Evolutionary conservation across 1,140 invertebrate genomes (phyloP).

Genomic region (Geopemphigus sp.): DNA sequence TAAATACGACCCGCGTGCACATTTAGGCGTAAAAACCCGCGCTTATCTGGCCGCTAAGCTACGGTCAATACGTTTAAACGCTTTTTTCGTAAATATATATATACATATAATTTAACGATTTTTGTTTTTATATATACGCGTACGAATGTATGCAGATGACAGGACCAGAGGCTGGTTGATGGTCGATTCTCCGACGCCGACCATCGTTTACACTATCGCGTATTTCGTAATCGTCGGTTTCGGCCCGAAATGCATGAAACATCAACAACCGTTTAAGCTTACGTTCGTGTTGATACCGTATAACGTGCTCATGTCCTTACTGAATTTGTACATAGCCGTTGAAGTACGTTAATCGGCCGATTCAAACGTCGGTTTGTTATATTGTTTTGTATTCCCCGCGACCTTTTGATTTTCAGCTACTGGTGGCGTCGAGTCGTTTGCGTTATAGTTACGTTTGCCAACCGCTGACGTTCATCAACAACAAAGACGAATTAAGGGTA

Average conservation of each 20-base stretch:
- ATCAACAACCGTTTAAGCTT: conserved; percentile 74
- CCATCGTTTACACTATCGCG: conserved; percentile 64
- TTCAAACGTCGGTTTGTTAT: no score
- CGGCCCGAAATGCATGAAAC: conserved; percentile 80
- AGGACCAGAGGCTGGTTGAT: conserved; percentile 83
- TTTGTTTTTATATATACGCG: conserved; percentile 30
- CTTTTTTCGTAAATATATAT: neutral
- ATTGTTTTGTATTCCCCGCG: no score
- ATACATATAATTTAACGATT: neutral
- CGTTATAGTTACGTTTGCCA: conserved; percentile 89
- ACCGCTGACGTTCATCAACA: conserved; percentile 75
- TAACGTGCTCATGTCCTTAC: conserved; percentile 77
- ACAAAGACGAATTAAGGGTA: conserved; percentile 82
- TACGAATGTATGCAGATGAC: conserved; percentile 62
- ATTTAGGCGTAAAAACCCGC: no score
- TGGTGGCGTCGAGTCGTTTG: conserved; percentile 70
- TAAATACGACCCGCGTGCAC: no score
- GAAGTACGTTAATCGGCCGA: conserved; percentile 62
- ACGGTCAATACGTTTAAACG: no score
- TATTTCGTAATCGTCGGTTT: conserved; percentile 79
- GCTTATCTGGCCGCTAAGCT: no score
- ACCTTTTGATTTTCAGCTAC: conserved; percentile 67
- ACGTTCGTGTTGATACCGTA: conserved; percentile 78
- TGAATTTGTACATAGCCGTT: conserved; percentile 85
- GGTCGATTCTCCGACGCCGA: conserved; percentile 78